Conservation (phyloP, 2,113 vertebrate species). For the Capreolus pygargus region DNA sequence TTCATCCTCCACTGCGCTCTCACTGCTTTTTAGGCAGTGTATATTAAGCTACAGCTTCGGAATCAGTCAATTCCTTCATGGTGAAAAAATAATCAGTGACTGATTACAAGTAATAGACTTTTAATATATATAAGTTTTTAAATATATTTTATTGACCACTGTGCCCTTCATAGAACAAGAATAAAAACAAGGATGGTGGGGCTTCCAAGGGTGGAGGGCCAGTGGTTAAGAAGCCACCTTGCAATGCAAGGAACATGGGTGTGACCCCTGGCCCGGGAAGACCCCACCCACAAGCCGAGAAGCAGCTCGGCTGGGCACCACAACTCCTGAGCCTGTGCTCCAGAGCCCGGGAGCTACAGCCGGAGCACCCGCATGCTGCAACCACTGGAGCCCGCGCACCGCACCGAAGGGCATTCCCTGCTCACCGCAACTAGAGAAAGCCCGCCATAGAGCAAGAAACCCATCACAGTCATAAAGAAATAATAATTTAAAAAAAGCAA, state of each 20-base stretch:
- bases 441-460: not conserved
- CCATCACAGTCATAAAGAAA: not conserved
- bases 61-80: not conserved
- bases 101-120: not conserved
- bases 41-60: slow-evolving; percentile 7
- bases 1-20: not conserved
- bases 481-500: not conserved
- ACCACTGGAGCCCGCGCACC: not conserved
- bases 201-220: not conserved
- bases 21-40: not conserved
- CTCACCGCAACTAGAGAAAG: not conserved
- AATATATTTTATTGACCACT: not conserved
- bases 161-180: not conserved
- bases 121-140: not conserved
- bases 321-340: not conserved
- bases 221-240: not conserved
- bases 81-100: slow-evolving; percentile 12
- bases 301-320: not conserved
- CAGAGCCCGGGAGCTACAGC: not conserved
- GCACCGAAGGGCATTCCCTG: not conserved
- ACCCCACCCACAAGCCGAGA: not conserved
- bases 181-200: not conserved
- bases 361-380: not conserved
- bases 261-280: not conserved
- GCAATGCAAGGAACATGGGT: not conserved